These are phyloP conservation scores for Bombus picipes DNA, from an alignment of 1,140 invertebrate species.

Conservation along the genomic window DNA sequence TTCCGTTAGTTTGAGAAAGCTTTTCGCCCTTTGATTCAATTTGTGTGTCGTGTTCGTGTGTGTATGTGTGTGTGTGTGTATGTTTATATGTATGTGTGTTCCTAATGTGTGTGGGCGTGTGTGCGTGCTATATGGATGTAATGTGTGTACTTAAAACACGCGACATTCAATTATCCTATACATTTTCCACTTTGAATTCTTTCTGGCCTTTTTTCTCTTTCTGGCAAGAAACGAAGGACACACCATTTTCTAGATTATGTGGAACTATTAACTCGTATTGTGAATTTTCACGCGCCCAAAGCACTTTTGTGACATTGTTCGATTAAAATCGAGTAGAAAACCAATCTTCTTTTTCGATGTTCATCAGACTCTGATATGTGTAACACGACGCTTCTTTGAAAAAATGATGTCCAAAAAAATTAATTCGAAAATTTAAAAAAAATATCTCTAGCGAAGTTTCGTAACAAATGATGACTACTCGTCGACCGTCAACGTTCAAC, in stretches of 20 bases:
- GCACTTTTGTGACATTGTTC: neutral
- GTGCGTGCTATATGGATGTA: slow-evolving; percentile 2
- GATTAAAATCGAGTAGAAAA: slow-evolving; percentile 10
- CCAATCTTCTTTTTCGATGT: slow-evolving; percentile 6
- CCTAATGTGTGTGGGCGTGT: neutral
- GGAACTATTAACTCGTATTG: neutral
- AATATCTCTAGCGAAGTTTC: neutral
- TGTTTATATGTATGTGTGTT: neutral
- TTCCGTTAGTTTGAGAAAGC: slow-evolving; percentile 68
- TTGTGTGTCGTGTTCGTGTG: neutral
- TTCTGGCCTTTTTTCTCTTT: slow-evolving; percentile 35
- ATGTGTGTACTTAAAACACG: slow-evolving; percentile 16
- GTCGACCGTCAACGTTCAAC: neutral
- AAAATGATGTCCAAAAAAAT: neutral
- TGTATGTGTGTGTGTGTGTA: neutral
- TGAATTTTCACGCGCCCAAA: neutral
- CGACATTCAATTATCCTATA: slow-evolving; percentile 14
- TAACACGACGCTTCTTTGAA: neutral
- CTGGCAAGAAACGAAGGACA: neutral
- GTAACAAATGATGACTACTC: neutral
- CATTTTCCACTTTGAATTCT: slow-evolving; percentile 36
- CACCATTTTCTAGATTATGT: too few species aligned
- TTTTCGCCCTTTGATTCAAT: slow-evolving; percentile 78
- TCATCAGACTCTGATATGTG: slow-evolving; percentile 21
- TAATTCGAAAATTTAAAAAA: neutral